A percentile compares a stretch with the other conserved stretches of the same genome.
Evolutionary conservation across 2,888 invertebrate species (phyloP).

Genomic region (Andricus quercusramuli): DNA sequence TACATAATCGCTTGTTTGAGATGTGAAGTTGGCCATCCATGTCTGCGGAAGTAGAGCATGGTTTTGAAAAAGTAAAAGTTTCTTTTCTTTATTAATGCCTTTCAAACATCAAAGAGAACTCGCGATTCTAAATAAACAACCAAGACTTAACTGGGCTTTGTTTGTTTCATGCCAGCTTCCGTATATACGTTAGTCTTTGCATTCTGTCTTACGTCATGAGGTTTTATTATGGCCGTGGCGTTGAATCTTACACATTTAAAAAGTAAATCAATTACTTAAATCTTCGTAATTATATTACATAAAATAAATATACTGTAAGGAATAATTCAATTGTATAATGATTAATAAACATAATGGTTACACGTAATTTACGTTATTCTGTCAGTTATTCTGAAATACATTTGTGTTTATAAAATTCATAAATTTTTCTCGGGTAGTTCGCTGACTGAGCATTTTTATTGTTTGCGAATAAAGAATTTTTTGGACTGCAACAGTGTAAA

Average conservation of each 20-base stretch:
- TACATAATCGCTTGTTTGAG: slow-evolving; percentile 25
- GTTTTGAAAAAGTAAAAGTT: slow-evolving; percentile 27
- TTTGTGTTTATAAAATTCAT: neutral
- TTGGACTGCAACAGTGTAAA: neutral
- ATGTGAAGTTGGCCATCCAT: slow-evolving; percentile 1
- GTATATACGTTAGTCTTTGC: neutral
- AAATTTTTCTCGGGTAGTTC: neutral
- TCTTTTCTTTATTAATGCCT: slow-evolving; percentile 7
- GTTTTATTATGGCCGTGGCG: neutral
- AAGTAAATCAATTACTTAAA: too few relatives aligned
- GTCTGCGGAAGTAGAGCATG: neutral
- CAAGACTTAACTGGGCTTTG: slow-evolving; percentile 19
- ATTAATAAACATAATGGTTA: too few relatives aligned
- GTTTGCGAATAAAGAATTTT: neutral
- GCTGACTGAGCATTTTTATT: neutral
- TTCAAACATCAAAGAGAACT: neutral
- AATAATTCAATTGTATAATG: too few relatives aligned
- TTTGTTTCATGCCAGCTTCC: slow-evolving; percentile 16
- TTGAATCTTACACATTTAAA: neutral
- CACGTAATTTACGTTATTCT: too few relatives aligned
- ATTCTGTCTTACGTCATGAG: slow-evolving; percentile 5
- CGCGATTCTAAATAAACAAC: neutral
- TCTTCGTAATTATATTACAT: too few relatives aligned
- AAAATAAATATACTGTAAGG: too few relatives aligned
- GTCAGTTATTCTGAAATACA: neutral